phyloP scores from a whole-genome alignment of 2,888 invertebrate genomes.

The Dichetophora obliterata region DNA sequence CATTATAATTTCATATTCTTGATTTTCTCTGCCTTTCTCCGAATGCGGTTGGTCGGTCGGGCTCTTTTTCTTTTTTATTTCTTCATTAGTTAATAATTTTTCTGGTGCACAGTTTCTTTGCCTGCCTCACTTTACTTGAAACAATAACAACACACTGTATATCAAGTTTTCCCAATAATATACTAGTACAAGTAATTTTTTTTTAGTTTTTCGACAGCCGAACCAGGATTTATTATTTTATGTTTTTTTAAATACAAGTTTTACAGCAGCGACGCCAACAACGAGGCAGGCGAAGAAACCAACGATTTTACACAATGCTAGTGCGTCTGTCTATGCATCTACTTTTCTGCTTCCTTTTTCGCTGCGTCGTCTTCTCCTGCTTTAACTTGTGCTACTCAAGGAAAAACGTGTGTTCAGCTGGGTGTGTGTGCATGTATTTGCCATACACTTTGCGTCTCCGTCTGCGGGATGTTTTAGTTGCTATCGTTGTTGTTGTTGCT shows the following conservation, averaged over 20 bases:
- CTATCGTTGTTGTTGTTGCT: slow-evolving; percentile 12
- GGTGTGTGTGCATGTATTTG: slow-evolving; percentile 23
- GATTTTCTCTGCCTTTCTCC: slow-evolving; percentile 47
- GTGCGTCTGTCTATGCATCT: slow-evolving; percentile 28
- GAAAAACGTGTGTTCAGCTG: slow-evolving; percentile 35
- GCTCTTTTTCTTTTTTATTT: slow-evolving; percentile 43
- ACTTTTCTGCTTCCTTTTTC: slow-evolving; percentile 8
- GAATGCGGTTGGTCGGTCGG: slow-evolving; percentile 24
- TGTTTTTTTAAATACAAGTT: slow-evolving; percentile 34
- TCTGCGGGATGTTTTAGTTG: neutral
- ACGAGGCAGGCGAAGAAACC: slow-evolving; percentile 31
- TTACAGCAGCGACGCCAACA: slow-evolving; percentile 23
- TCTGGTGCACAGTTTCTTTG: slow-evolving; percentile 51
- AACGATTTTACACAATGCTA: slow-evolving; percentile 46
- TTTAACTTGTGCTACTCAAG: slow-evolving; percentile 37
- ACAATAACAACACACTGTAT: slow-evolving; percentile 26
- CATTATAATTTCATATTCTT: slow-evolving; percentile 26
- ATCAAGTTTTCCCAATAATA: slow-evolving; percentile 34
- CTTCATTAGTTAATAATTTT: slow-evolving; percentile 23
- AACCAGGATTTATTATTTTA: slow-evolving; percentile 31
- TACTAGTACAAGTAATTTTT: slow-evolving; percentile 24
- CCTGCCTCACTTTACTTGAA: slow-evolving; percentile 10
- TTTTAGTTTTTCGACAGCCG: slow-evolving; percentile 27
- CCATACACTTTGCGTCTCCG: neutral
- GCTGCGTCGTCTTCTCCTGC: slow-evolving; percentile 10